Evolutionary conservation across 2,113 vertebrate genomes (phyloP).

Genomic region (Pollachius pollachius): DNA sequence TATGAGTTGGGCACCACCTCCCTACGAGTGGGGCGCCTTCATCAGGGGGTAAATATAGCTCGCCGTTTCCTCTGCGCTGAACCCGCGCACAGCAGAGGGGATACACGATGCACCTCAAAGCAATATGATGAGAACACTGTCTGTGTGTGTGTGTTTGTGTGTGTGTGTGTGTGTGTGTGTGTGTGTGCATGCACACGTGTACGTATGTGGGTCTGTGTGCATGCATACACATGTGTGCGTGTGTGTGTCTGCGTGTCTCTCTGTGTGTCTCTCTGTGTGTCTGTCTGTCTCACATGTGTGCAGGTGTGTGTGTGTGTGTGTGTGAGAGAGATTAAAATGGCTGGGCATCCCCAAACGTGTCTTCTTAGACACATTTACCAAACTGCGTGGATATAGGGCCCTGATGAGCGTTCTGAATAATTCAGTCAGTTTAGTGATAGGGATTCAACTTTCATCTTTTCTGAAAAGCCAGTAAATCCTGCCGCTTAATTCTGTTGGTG

Average conservation of each 20-base stretch:
- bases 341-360: slow-evolving; percentile 1
- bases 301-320: slow-evolving; percentile 1
- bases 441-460: slow-evolving; percentile 58
- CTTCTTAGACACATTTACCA: neutral
- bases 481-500: slow-evolving; percentile 59
- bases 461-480: slow-evolving; percentile 53
- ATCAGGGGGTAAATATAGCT: too few species aligned
- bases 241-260: slow-evolving; percentile 11
- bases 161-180: neutral
- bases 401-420: slow-evolving; percentile 30
- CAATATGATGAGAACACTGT: neutral
- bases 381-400: slow-evolving; percentile 11
- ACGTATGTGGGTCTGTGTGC: neutral
- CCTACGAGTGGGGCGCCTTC: too few species aligned
- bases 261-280: neutral
- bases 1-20: too few species aligned
- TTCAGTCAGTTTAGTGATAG: slow-evolving; percentile 50
- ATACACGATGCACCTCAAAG: too few species aligned
- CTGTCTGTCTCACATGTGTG: too few species aligned
- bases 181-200: neutral
- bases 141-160: neutral
- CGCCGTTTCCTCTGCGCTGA: too few species aligned
- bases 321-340: slow-evolving; percentile 11
- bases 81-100: too few species aligned
- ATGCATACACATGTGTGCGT: slow-evolving; percentile 8